phyloP scores from a whole-genome alignment of 30 jellyfish, hydroid and myxozoan species.

The Cassiopea xamachana region DNA sequence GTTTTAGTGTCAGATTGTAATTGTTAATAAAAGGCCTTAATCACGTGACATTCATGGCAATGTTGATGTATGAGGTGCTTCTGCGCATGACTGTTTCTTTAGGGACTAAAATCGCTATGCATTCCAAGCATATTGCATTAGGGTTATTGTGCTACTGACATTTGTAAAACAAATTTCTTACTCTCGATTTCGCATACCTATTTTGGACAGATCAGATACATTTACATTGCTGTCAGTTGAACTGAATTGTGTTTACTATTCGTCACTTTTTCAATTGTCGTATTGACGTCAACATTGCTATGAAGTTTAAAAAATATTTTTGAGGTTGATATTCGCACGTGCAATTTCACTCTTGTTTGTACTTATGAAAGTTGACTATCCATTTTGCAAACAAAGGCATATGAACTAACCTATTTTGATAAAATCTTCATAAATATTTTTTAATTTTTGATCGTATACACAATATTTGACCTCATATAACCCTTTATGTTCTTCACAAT shows the following conservation, averaged over 20 bases:
- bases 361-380: conserved; percentile 29
- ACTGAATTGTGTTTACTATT: not conserved
- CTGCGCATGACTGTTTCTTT: not conserved
- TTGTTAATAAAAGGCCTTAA: not conserved
- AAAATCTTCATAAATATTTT: conserved; percentile 55
- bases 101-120: too few species aligned
- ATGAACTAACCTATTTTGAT: conserved; percentile 55
- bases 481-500: conserved; percentile 33
- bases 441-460: conserved; percentile 47
- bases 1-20: not conserved
- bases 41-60: conserved; percentile 19
- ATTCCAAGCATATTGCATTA: too few species aligned
- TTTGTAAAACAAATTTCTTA: too few species aligned
- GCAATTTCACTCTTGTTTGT: conserved; percentile 31
- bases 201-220: too few species aligned
- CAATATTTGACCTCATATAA: conserved; percentile 55
- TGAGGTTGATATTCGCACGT: conserved; percentile 26
- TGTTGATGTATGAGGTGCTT: not conserved
- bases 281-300: not conserved
- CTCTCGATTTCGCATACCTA: too few species aligned
- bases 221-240: not conserved
- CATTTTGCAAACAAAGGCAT: conserved; percentile 57
- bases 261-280: not conserved
- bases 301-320: not conserved
- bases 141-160: too few species aligned